Conservation (phyloP, 2,113 vertebrate species). For the Calonectris borealis region DNA sequence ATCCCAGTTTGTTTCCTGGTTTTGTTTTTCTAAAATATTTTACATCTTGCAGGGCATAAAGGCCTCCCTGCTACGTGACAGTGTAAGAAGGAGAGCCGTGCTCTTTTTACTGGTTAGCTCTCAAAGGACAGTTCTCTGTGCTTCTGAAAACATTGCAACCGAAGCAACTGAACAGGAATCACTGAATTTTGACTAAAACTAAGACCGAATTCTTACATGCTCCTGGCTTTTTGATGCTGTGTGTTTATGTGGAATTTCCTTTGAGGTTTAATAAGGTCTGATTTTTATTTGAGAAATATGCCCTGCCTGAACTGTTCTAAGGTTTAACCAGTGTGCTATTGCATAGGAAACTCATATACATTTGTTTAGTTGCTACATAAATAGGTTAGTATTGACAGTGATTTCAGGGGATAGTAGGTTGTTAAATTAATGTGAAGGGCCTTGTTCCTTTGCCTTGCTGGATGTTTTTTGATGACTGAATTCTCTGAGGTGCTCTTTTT, state of each 20-base stretch:
- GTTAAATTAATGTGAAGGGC: not conserved
- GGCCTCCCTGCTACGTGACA: not conserved
- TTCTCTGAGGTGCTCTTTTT: not conserved
- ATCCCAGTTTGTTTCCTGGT: slow-evolving; percentile 34
- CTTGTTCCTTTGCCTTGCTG: not conserved
- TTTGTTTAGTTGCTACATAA: not conserved
- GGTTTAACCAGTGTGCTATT: not conserved
- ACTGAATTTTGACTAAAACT: not conserved
- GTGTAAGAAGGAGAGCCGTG: not conserved
- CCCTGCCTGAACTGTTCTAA: not conserved
- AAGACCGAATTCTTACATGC: not conserved
- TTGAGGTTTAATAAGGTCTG: not conserved
- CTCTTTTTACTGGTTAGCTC: not conserved
- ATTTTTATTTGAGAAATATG: slow-evolving; percentile 1
- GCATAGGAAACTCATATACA: not conserved
- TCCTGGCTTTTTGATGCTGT: not conserved
- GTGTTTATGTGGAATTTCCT: not conserved
- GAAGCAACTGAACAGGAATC: not conserved
- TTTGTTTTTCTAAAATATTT: slow-evolving; percentile 55
- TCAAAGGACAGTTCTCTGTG: not conserved
- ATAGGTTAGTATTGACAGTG: not conserved
- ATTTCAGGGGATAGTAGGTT: not conserved
- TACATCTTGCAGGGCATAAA: not conserved
- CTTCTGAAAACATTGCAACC: not conserved
- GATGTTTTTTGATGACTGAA: not conserved